phyloP scores from a whole-genome alignment of 1,140 invertebrate species.

The Drosophila sulfurigaster region DNA sequence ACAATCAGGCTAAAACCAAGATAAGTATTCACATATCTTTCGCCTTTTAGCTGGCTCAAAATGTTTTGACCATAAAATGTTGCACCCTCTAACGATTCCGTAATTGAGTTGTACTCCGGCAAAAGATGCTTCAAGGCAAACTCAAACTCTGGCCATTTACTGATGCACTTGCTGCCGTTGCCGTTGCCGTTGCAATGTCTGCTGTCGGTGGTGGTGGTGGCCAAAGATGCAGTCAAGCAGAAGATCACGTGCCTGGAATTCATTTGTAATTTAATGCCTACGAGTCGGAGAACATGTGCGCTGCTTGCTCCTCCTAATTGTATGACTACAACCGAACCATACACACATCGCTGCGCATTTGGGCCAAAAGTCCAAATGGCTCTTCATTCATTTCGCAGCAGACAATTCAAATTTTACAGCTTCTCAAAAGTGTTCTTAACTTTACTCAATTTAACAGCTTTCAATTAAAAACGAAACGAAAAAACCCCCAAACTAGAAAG shows the following conservation, averaged over 20 bases:
- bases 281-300: constrained; percentile 25
- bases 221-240: constrained; percentile 50
- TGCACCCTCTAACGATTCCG: constrained; percentile 20
- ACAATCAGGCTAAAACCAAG: constrained; percentile 34
- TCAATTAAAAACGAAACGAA: constrained; percentile 13
- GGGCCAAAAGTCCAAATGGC: constrained; percentile 39
- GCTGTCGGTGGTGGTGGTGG: neutral
- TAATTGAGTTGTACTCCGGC: constrained; percentile 32
- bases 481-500: neutral
- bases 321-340: constrained; percentile 27
- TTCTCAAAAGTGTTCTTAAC: constrained; percentile 28
- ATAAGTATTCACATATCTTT: constrained; percentile 17
- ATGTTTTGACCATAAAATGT: constrained; percentile 29
- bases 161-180: constrained; percentile 13
- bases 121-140: constrained; percentile 6
- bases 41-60: constrained; percentile 15
- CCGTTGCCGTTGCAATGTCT: neutral
- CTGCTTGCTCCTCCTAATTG: constrained; percentile 48
- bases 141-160: neutral
- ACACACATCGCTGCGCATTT: constrained; percentile 46
- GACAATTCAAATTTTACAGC: constrained; percentile 31
- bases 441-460: constrained; percentile 28
- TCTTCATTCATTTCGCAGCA: constrained; percentile 14
- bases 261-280: constrained; percentile 61
- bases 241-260: constrained; percentile 58